Evolutionary conservation across 2,113 vertebrate species (phyloP).

Genomic region (Phylloscopus trochilus): DNA sequence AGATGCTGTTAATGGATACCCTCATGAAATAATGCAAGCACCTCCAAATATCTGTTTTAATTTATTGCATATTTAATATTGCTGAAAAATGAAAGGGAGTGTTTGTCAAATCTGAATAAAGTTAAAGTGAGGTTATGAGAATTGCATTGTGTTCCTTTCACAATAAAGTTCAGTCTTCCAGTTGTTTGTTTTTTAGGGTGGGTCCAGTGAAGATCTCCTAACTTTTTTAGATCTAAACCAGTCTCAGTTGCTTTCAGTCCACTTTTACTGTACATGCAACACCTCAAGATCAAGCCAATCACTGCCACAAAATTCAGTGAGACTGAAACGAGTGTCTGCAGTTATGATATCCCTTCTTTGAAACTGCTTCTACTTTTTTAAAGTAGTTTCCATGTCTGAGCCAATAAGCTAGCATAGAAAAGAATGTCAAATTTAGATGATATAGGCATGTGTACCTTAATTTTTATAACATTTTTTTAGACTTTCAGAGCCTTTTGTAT

Average conservation of each 20-base stretch:
- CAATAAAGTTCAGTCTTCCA: background rate
- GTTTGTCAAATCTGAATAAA: background rate
- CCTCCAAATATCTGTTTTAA: background rate
- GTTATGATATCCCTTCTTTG: background rate
- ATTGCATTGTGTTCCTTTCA: background rate
- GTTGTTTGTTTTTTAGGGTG: background rate
- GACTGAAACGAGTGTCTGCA: background rate
- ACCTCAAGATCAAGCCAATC: background rate
- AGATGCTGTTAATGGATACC: background rate
- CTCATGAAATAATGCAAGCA: background rate
- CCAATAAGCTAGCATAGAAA: background rate
- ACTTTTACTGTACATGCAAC: background rate
- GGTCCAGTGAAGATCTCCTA: background rate
- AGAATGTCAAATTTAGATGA: slow-evolving; percentile 15
- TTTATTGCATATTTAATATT: background rate
- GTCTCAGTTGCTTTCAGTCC: background rate
- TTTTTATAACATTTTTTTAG: background rate
- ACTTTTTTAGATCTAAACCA: background rate
- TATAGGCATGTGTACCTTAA: background rate
- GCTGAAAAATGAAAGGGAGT: slow-evolving; percentile 2
- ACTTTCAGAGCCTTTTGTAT: background rate
- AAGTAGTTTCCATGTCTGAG: background rate
- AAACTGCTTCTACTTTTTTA: slow-evolving; percentile 36
- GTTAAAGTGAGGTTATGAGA: background rate
- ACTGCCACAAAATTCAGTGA: background rate